Conservation (phyloP, 1,140 invertebrate species). For the Drosophila melanogaster region DNA sequence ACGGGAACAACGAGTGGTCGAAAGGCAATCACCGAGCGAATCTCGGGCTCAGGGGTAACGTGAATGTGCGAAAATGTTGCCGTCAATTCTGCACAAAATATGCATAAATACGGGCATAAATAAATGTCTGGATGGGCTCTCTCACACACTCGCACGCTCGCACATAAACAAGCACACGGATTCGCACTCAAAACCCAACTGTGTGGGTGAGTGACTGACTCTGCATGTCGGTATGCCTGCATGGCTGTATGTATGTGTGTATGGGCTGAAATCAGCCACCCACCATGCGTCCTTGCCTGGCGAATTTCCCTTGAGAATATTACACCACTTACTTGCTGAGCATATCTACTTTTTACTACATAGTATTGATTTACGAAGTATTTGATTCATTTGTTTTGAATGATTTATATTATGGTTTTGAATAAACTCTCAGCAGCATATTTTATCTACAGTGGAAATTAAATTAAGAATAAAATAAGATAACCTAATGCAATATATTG, state of each 20-base stretch:
- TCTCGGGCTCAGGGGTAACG: conserved; percentile 33
- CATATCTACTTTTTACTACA: conserved; percentile 22
- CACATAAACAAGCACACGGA: background rate
- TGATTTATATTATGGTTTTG: too few relatives aligned
- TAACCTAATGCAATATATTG: too few relatives aligned
- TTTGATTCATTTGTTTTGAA: too few relatives aligned
- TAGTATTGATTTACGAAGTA: background rate
- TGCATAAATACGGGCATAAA: conserved; percentile 78
- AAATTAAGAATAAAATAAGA: too few relatives aligned
- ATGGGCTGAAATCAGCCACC: background rate
- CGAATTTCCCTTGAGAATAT: conserved; percentile 11
- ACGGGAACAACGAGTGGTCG: conserved; percentile 15
- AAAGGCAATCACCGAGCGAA: conserved; percentile 40
- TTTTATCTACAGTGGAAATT: too few relatives aligned
- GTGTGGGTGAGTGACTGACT: conserved; percentile 3
- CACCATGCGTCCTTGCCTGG: conserved; percentile 10
- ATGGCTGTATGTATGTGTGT: too few relatives aligned
- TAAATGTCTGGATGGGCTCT: conserved; percentile 56
- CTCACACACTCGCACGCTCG: background rate
- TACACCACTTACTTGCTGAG: background rate
- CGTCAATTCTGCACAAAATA: conserved; percentile 67
- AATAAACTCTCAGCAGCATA: too few relatives aligned
- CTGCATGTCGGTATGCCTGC: conserved; percentile 5
- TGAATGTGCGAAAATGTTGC: conserved; percentile 58
- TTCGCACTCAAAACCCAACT: background rate